These are phyloP conservation scores for Rhizoglyphus robini DNA, from an alignment of 1,140 invertebrate genomes.

Conservation along the genomic window DNA sequence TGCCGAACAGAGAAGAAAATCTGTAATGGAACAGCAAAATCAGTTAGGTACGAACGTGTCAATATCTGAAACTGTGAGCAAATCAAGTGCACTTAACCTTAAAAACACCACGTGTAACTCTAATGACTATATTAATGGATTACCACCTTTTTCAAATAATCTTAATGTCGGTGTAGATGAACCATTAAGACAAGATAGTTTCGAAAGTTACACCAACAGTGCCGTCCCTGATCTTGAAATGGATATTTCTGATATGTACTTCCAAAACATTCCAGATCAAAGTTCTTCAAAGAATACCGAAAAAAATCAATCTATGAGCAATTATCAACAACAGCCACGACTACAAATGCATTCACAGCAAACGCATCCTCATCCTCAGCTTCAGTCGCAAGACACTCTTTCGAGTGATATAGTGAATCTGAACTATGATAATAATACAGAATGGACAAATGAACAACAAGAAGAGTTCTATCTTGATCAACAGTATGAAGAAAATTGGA, in stretches of 20 bases:
- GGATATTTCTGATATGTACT: background rate
- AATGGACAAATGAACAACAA: background rate
- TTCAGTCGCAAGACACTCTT: conserved; percentile 14
- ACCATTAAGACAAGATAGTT: background rate
- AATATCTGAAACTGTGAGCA: too few relatives aligned
- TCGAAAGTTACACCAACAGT: background rate
- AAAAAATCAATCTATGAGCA: background rate
- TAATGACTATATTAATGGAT: conserved; percentile 27
- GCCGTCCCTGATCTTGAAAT: background rate
- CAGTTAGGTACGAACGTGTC: too few relatives aligned
- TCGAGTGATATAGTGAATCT: background rate
- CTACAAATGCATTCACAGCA: conserved; percentile 29
- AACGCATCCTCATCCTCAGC: conserved; percentile 28
- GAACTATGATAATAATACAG: background rate
- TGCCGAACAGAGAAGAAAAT: conserved; percentile 25
- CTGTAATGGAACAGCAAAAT: conserved; percentile 27
- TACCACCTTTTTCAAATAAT: background rate
- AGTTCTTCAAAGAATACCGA: too few relatives aligned
- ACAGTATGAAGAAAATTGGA: conserved; percentile 15
- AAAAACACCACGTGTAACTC: conserved; percentile 32
- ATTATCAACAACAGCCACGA: conserved; percentile 3
- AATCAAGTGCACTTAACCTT: too few relatives aligned
- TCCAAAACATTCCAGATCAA: background rate
- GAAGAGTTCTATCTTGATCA: conserved; percentile 3
- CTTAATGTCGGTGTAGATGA: background rate